These are phyloP conservation scores for Sternotherus odoratus DNA, from an alignment of 2,797 vertebrate species.

Conservation along the genomic window DNA sequence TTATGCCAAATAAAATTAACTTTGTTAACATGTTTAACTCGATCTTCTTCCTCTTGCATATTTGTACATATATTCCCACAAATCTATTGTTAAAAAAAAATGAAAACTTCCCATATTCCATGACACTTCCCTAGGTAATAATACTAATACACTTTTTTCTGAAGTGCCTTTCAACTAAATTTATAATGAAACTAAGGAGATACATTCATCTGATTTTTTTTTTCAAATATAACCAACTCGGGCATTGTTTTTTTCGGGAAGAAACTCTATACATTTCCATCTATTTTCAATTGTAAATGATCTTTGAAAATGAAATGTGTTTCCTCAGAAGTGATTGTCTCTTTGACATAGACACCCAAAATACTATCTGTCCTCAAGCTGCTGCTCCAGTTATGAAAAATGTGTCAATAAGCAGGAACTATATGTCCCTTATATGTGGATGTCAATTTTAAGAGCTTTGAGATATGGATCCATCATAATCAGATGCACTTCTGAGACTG, in stretches of 20 bases:
- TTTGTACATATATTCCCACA: neutral
- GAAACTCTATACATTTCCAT: neutral
- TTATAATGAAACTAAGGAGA: neutral
- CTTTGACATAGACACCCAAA: conserved; percentile 1
- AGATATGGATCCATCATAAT: conserved; percentile 27
- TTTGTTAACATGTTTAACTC: neutral
- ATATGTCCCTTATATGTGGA: neutral
- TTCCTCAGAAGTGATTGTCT: neutral
- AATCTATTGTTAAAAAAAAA: neutral
- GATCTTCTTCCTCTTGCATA: neutral
- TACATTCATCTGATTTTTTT: neutral
- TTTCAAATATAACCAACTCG: neutral
- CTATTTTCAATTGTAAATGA: neutral
- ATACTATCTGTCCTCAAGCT: neutral
- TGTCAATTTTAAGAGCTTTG: conserved; percentile 27
- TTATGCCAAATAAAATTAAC: neutral
- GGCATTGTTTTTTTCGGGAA: neutral
- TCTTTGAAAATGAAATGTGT: neutral
- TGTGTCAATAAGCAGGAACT: neutral
- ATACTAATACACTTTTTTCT: neutral
- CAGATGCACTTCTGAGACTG: neutral
- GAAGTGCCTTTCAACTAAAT: neutral
- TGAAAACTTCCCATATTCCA: neutral
- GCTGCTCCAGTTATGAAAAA: conserved; percentile 32
- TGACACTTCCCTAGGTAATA: neutral